These are phyloP conservation scores for Pachymerium ferrugineum DNA, from an alignment of 2,888 invertebrate species.

Conservation along the genomic window DNA sequence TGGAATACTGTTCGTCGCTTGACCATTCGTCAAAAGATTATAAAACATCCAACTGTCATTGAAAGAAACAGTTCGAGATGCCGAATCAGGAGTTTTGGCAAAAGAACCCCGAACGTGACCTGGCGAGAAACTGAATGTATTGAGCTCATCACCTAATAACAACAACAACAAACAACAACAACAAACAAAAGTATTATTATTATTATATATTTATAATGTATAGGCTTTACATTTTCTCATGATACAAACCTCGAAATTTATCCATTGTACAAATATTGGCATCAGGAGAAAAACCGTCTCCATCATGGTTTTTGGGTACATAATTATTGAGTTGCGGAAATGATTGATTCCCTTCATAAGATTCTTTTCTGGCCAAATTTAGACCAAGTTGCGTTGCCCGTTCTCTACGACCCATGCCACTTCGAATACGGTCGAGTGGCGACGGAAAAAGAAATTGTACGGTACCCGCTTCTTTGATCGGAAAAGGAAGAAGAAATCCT, in stretches of 20 bases:
- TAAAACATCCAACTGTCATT: constrained; percentile 51
- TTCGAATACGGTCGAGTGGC: constrained; percentile 44
- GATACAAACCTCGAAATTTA: constrained; percentile 41
- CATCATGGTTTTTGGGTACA: constrained; percentile 41
- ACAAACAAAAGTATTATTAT: background rate
- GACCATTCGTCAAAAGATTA: constrained; percentile 48
- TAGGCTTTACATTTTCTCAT: background rate
- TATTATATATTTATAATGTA: background rate
- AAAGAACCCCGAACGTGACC: constrained; percentile 38
- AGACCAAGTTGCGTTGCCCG: constrained; percentile 43
- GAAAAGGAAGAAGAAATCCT: background rate
- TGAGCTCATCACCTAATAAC: constrained; percentile 44
- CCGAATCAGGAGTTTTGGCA: constrained; percentile 37
- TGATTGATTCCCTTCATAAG: constrained; percentile 61
- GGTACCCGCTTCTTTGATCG: background rate
- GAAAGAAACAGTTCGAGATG: constrained; percentile 38
- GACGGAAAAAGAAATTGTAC: constrained; percentile 40
- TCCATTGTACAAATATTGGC: constrained; percentile 37
- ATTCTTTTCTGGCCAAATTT: constrained; percentile 40
- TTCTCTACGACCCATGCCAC: constrained; percentile 40
- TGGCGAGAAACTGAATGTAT: constrained; percentile 46
- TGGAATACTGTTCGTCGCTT: constrained; percentile 38
- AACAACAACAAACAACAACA: constrained; percentile 46
- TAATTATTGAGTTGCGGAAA: constrained; percentile 51
- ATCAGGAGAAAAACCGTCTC: background rate